Evolutionary conservation across 2,113 vertebrate genomes (phyloP).

Genomic region (Monopterus albus): DNA sequence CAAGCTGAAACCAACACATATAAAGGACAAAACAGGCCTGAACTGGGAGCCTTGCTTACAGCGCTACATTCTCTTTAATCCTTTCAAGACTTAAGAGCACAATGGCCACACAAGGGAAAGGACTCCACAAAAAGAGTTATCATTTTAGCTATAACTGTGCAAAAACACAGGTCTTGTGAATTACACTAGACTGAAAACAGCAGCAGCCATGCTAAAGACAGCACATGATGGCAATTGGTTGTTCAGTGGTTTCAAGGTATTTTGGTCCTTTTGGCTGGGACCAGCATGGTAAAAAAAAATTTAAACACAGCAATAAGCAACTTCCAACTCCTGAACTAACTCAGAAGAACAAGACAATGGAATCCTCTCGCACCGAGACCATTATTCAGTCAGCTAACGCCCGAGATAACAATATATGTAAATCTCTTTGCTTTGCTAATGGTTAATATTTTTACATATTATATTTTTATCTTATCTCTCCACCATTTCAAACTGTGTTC

Average conservation of each 20-base stretch:
- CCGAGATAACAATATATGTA: not conserved
- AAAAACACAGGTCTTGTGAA: too few relatives aligned
- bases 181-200: too few relatives aligned
- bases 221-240: not conserved
- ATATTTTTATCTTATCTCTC: too few relatives aligned
- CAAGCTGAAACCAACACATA: constrained; percentile 4
- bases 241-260: not conserved
- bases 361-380: too few relatives aligned
- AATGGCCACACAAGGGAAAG: too few relatives aligned
- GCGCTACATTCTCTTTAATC: too few relatives aligned
- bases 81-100: too few relatives aligned
- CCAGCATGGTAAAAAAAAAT: too few relatives aligned
- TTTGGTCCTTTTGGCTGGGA: not conserved
- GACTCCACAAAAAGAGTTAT: too few relatives aligned
- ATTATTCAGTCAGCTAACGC: not conserved
- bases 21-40: constrained; percentile 1
- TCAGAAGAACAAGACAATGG: not conserved
- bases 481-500: too few relatives aligned
- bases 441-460: not conserved
- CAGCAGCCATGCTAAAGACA: too few relatives aligned
- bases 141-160: too few relatives aligned
- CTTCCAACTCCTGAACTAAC: not conserved
- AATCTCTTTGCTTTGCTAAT: not conserved
- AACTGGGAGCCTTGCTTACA: constrained; percentile 5
- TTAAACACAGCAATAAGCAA: not conserved